These are phyloP conservation scores for Nemotelus pantherinus DNA, from an alignment of 2,888 invertebrate species.

Conservation along the genomic window DNA sequence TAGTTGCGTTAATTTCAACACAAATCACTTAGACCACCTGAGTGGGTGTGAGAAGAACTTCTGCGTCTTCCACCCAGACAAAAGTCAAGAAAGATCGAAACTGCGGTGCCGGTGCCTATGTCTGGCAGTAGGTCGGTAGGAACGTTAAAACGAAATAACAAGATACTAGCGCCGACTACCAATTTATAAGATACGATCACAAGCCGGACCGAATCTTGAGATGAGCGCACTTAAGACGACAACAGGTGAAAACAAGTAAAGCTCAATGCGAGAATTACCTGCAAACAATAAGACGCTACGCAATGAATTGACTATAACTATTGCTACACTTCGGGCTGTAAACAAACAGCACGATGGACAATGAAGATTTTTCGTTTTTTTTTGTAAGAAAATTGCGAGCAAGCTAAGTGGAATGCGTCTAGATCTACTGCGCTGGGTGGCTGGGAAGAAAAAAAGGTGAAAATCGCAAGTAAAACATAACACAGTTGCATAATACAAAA, in stretches of 20 bases:
- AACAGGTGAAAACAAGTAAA: constrained; percentile 39
- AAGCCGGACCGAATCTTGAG: constrained; percentile 16
- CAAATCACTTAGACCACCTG: too few relatives aligned
- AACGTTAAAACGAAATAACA: constrained; percentile 35
- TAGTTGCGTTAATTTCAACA: too few relatives aligned
- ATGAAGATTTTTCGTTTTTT: constrained; percentile 6
- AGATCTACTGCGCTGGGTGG: background rate
- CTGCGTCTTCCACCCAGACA: too few relatives aligned
- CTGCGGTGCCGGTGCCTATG: background rate
- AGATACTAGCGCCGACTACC: constrained; percentile 34
- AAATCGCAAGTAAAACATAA: background rate
- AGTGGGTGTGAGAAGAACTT: too few relatives aligned
- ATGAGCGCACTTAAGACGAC: constrained; percentile 18
- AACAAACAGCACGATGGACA: constrained; percentile 19
- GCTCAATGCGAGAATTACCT: constrained; percentile 12
- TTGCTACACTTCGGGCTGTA: constrained; percentile 40
- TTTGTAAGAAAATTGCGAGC: constrained; percentile 14
- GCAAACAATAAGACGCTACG: constrained; percentile 12
- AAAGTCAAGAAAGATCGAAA: background rate
- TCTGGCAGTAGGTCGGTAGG: constrained; percentile 13
- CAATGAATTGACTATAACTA: constrained; percentile 3
- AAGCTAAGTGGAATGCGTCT: constrained; percentile 16
- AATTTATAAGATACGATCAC: constrained; percentile 38
- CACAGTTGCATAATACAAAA: background rate
- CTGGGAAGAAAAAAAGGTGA: background rate